phyloP scores from a whole-genome alignment of 2,113 vertebrate species.

The Leucosticte australis region DNA sequence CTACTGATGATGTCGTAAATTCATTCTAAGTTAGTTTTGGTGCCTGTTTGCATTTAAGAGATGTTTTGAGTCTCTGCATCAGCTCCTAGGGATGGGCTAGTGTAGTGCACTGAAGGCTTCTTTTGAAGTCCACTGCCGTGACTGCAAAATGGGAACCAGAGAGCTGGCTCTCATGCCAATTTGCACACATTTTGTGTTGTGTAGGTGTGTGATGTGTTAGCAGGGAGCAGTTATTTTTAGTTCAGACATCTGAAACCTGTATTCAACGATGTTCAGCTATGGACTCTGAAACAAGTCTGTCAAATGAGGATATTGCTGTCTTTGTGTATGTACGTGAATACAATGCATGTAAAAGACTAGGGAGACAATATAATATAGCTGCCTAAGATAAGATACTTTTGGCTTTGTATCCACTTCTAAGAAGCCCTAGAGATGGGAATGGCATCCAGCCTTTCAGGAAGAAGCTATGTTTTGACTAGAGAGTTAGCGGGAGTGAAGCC shows the following conservation, averaged over 20 bases:
- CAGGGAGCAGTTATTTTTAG: background rate
- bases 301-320: background rate
- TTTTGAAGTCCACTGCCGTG: background rate
- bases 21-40: background rate
- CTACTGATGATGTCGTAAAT: background rate
- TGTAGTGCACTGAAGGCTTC: background rate
- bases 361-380: background rate
- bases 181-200: background rate
- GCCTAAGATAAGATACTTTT: background rate
- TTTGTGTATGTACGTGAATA: accelerated
- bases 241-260: background rate
- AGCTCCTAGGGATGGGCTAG: background rate
- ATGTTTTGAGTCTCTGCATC: background rate
- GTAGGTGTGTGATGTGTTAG: background rate
- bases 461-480: background rate
- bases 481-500: background rate
- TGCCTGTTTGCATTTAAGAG: background rate
- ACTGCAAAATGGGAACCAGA: background rate
- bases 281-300: background rate
- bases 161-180: background rate
- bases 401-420: background rate
- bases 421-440: background rate
- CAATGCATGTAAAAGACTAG: background rate
- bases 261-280: background rate
- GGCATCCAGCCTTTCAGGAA: background rate